Conservation (phyloP, 2,888 invertebrate genomes). For the Caenorhabditis sp. region DNA sequence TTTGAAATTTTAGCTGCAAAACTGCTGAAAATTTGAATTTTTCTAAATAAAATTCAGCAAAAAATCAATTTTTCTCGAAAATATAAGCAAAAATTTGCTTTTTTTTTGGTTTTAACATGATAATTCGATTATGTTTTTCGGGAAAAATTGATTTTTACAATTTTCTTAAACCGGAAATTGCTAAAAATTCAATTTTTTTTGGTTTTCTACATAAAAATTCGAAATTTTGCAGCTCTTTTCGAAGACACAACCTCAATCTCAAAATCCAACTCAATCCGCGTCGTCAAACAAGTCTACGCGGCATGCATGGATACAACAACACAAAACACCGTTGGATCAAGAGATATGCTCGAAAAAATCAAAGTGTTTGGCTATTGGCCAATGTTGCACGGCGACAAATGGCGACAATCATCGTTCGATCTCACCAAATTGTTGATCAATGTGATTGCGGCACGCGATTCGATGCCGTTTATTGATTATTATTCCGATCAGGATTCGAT, state of each 20-base stretch:
- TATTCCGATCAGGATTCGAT: constrained; percentile 62
- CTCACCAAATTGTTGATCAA: constrained; percentile 56
- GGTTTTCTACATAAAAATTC: too few relatives aligned
- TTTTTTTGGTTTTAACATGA: too few relatives aligned
- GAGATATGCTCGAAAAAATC: constrained; percentile 54
- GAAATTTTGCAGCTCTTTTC: constrained; percentile 39
- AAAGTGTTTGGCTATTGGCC: constrained; percentile 62
- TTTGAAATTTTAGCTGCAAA: background rate
- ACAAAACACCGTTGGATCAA: constrained; percentile 47
- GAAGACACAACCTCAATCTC: constrained; percentile 52
- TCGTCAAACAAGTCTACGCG: constrained; percentile 56
- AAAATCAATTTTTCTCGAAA: constrained; percentile 5
- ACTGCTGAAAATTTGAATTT: background rate
- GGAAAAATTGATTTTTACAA: too few relatives aligned
- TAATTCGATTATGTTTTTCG: too few relatives aligned
- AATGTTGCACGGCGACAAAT: constrained; percentile 55
- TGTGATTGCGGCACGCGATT: constrained; percentile 52
- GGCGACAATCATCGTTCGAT: constrained; percentile 43
- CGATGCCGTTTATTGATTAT: constrained; percentile 63
- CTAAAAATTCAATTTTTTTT: background rate
- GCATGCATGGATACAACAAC: constrained; percentile 64
- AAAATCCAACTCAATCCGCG: constrained; percentile 57
- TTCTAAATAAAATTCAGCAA: too few relatives aligned
- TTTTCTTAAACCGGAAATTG: background rate
- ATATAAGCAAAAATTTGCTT: too few relatives aligned